Evolutionary conservation across 64 coral and sea anemone genomes (phyloP).

Genomic region (Stylophora pistillata): DNA sequence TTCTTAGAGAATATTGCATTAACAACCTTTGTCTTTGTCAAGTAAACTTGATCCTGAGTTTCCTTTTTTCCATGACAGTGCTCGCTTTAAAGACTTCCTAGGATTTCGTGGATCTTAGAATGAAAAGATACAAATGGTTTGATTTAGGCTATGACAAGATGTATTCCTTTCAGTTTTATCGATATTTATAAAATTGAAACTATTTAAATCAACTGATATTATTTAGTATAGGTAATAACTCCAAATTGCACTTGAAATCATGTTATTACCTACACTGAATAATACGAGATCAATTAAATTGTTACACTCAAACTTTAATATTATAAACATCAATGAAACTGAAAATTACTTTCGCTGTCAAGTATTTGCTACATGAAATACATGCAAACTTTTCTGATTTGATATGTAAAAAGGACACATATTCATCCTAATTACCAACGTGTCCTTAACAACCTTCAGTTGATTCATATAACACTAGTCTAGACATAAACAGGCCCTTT

Average conservation of each 20-base stretch:
- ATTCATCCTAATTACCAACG: too few species aligned
- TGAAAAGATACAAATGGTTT: background rate
- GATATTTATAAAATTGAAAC: too few species aligned
- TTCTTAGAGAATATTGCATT: background rate
- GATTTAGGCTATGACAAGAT: background rate
- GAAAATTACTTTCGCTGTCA: background rate
- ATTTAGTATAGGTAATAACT: too few species aligned
- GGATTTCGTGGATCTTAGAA: conserved; percentile 57
- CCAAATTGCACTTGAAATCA: too few species aligned
- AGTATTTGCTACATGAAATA: background rate
- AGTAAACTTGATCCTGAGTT: conserved; percentile 46
- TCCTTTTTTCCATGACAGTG: conserved; percentile 74
- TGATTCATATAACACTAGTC: background rate
- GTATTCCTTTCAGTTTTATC: background rate
- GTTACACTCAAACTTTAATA: background rate
- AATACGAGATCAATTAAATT: background rate
- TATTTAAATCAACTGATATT: too few species aligned
- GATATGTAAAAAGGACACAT: background rate
- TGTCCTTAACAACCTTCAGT: background rate
- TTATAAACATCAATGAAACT: background rate
- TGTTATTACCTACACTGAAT: too few species aligned
- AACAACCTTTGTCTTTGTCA: conserved; percentile 68
- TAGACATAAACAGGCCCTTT: background rate
- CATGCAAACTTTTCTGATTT: background rate
- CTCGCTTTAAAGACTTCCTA: conserved; percentile 78